Percentiles rank a stretch among this genome's conserved stretches.
Conservation (phyloP, 2,888 invertebrate genomes). For the Apeira syringaria region DNA sequence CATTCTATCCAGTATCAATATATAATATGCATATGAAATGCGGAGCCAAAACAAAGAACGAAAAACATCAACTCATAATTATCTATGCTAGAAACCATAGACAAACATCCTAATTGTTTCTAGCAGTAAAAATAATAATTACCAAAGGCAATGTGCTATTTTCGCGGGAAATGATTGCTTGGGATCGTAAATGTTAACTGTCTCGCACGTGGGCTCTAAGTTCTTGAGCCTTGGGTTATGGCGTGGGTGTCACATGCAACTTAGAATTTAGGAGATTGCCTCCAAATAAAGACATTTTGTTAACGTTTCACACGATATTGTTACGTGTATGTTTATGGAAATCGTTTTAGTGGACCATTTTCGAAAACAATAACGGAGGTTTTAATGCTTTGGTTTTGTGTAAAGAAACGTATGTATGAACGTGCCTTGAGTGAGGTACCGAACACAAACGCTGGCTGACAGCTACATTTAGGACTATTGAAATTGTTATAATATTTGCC, state of each 20-base stretch:
- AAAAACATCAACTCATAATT: no score
- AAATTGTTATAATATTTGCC: no score
- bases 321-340: constrained; percentile 56
- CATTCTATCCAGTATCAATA: no score
- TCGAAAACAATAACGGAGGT: no score
- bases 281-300: constrained; percentile 68
- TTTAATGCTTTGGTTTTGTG: no score
- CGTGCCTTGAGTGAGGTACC: no score
- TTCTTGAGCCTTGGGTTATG: constrained; percentile 30
- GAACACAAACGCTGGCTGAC: no score
- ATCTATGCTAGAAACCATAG: neutral
- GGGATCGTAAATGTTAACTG: constrained; percentile 35
- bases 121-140: constrained; percentile 25
- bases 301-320: constrained; percentile 58
- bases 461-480: no score
- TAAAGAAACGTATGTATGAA: no score
- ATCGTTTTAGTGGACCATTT: constrained; percentile 50
- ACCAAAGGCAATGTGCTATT: constrained; percentile 32
- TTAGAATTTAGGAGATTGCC: constrained; percentile 45
- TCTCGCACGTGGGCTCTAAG: constrained; percentile 34
- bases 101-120: constrained; percentile 19
- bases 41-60: no score
- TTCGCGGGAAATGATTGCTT: constrained; percentile 34
- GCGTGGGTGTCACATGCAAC: constrained; percentile 61
- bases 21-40: no score